Conservation (phyloP, 2,113 vertebrate genomes). For the Dipodomys spectabilis region DNA sequence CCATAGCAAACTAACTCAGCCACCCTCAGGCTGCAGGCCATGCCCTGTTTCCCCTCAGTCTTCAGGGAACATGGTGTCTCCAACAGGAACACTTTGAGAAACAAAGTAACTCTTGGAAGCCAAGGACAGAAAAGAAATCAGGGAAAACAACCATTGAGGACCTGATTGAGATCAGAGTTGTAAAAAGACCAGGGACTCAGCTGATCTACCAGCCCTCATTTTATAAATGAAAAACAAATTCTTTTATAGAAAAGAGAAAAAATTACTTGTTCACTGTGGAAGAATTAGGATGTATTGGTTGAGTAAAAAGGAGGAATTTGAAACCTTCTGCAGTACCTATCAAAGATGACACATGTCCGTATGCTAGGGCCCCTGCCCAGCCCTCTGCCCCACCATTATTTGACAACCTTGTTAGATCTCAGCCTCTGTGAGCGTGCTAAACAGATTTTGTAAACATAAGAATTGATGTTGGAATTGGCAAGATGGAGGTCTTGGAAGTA, state of each 20-base stretch:
- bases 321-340: neutral
- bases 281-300: neutral
- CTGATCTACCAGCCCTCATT: neutral
- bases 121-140: slow-evolving; percentile 1
- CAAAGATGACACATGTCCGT: neutral
- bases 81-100: neutral
- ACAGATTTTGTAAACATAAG: neutral
- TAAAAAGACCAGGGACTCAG: neutral
- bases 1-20: too few species aligned
- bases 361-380: neutral
- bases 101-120: neutral
- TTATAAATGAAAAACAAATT: neutral
- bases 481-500: neutral
- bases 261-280: neutral
- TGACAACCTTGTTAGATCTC: neutral
- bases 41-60: neutral
- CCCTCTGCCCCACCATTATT: neutral
- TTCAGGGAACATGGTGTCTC: neutral
- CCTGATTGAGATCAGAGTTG: neutral
- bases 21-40: neutral
- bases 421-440: too few species aligned
- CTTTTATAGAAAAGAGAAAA: neutral
- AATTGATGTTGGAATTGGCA: neutral
- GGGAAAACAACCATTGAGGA: neutral
- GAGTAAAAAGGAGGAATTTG: neutral